Conservation (phyloP, 2,113 vertebrate species). For the Passer domesticus region DNA sequence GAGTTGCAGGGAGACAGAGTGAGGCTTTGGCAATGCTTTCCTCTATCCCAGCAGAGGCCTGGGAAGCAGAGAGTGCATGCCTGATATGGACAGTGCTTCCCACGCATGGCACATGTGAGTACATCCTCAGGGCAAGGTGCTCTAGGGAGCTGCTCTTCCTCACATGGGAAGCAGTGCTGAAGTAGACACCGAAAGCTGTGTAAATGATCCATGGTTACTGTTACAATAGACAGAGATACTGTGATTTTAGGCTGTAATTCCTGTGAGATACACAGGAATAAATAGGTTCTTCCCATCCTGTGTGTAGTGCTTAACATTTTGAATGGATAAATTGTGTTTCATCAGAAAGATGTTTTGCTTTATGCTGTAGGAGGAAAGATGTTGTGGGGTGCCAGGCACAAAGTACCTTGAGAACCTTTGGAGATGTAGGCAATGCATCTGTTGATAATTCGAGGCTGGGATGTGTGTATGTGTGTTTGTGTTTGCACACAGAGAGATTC, state of each 20-base stretch:
- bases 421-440: background rate
- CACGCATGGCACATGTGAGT: background rate
- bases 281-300: background rate
- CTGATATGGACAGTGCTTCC: background rate
- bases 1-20: background rate
- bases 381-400: background rate
- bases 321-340: background rate
- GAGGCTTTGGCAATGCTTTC: background rate
- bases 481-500: background rate
- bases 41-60: background rate
- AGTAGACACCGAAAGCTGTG: background rate
- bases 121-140: background rate
- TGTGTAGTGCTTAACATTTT: background rate
- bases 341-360: background rate
- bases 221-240: background rate
- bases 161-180: background rate
- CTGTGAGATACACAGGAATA: background rate
- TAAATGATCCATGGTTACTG: background rate
- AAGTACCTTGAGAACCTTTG: background rate
- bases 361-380: background rate
- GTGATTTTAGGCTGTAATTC: background rate
- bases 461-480: background rate
- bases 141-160: background rate
- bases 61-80: background rate
- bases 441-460: background rate